phyloP scores from a whole-genome alignment of 2,888 invertebrate genomes.

The Tetheella fluctuosa region DNA sequence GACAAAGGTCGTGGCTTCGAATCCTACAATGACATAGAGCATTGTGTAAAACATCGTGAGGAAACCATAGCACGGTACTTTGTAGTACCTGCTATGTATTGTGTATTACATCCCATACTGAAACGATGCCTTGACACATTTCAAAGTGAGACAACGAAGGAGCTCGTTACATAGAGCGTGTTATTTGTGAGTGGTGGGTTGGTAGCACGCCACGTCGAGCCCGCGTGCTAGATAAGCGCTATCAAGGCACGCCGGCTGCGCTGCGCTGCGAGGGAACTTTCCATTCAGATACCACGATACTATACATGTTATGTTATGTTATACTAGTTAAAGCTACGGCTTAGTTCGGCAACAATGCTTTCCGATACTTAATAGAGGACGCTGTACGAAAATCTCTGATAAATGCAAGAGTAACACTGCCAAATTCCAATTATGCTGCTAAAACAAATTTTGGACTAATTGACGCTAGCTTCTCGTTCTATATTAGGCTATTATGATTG shows the following conservation, averaged over 20 bases:
- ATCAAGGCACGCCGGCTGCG: constrained; percentile 40
- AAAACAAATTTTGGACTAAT: too few species aligned
- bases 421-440: too few species aligned
- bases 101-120: too few species aligned
- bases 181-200: constrained; percentile 20
- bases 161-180: background rate
- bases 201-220: constrained; percentile 46
- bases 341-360: background rate
- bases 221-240: constrained; percentile 57
- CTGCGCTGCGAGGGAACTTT: constrained; percentile 56
- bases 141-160: background rate
- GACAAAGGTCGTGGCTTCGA: too few species aligned
- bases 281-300: constrained; percentile 52
- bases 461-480: too few species aligned
- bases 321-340: background rate
- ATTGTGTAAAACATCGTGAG: too few species aligned
- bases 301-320: constrained; percentile 26
- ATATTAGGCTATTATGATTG: background rate
- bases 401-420: too few species aligned
- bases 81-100: too few species aligned
- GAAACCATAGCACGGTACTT: too few species aligned
- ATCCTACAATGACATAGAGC: too few species aligned
- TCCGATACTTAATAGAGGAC: background rate
- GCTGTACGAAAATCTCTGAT: background rate
- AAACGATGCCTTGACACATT: too few species aligned